phyloP scores from a whole-genome alignment of 2,113 vertebrate genomes.

The Mormyrus iriodes region DNA sequence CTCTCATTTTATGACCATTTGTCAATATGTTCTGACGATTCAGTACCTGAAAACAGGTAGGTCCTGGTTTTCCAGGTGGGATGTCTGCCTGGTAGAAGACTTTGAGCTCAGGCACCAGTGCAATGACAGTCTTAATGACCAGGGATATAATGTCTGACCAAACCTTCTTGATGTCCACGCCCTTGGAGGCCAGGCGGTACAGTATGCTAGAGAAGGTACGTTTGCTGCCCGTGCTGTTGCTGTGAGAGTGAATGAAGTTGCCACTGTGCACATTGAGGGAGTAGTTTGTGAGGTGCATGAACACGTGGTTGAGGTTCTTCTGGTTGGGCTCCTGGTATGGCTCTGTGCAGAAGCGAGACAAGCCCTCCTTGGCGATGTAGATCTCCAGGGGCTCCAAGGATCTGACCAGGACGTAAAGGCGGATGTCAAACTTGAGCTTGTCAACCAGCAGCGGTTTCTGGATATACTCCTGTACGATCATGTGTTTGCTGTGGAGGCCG shows the following conservation, averaged over 20 bases:
- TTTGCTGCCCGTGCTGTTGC: constrained; percentile 84
- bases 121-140: constrained; percentile 92
- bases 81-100: constrained; percentile 91
- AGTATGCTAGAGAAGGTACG: constrained; percentile 91
- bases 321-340: constrained; percentile 87
- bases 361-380: constrained; percentile 93
- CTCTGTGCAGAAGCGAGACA: constrained; percentile 94
- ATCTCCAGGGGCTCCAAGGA: constrained; percentile 91
- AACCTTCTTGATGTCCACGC: constrained; percentile 85
- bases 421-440: constrained; percentile 95
- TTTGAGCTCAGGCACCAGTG: constrained; percentile 87
- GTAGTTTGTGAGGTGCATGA: constrained; percentile 98
- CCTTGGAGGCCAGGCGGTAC: constrained; percentile 75
- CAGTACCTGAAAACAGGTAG: constrained; percentile 89
- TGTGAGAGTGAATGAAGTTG: constrained; percentile 91
- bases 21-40: neutral
- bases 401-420: constrained; percentile 88
- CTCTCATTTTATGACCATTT: neutral
- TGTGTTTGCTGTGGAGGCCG: constrained; percentile 71
- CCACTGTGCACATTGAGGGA: constrained; percentile 88
- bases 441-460: constrained; percentile 85
- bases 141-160: constrained; percentile 95
- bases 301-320: constrained; percentile 87
- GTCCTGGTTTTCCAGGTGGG: constrained; percentile 85
- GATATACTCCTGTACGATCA: constrained; percentile 92